Evolutionary conservation across 2,888 invertebrate genomes (phyloP).

Genomic region (Caenorhabditis afra): DNA sequence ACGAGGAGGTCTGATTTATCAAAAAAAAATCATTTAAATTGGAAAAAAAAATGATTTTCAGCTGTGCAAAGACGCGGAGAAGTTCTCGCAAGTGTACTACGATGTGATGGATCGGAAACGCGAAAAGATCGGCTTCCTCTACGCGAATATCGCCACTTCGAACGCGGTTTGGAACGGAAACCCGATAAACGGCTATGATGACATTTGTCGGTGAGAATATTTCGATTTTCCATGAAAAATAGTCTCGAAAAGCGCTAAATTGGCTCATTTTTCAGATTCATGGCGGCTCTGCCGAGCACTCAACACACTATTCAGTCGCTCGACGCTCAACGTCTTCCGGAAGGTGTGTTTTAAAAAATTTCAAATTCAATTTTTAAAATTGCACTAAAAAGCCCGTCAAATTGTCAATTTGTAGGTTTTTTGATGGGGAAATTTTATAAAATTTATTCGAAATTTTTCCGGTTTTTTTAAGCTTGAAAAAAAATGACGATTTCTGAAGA

Average conservation of each 20-base stretch:
- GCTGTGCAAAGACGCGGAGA: conserved; percentile 84
- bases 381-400: too few relatives aligned
- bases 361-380: too few relatives aligned
- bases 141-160: conserved; percentile 85
- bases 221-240: background rate
- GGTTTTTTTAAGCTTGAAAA: too few relatives aligned
- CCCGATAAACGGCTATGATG: conserved; percentile 87
- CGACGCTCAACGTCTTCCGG: conserved; percentile 86
- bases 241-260: background rate
- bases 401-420: too few relatives aligned
- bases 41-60: conserved; percentile 19
- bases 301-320: conserved; percentile 88
- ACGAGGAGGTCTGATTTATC: conserved; percentile 41
- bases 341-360: too few relatives aligned
- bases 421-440: too few relatives aligned
- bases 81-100: conserved; percentile 92
- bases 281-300: conserved; percentile 89
- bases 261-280: conserved; percentile 84
- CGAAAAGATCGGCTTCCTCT: conserved; percentile 66
- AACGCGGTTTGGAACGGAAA: conserved; percentile 93
- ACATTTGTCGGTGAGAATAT: conserved; percentile 85
- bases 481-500: too few relatives aligned
- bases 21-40: background rate
- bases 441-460: too few relatives aligned
- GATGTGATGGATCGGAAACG: conserved; percentile 89